Percentiles rank a stretch among this genome's conserved stretches.
phyloP scores from a whole-genome alignment of 1,140 invertebrate genomes.

The Camponotus floridanus region DNA sequence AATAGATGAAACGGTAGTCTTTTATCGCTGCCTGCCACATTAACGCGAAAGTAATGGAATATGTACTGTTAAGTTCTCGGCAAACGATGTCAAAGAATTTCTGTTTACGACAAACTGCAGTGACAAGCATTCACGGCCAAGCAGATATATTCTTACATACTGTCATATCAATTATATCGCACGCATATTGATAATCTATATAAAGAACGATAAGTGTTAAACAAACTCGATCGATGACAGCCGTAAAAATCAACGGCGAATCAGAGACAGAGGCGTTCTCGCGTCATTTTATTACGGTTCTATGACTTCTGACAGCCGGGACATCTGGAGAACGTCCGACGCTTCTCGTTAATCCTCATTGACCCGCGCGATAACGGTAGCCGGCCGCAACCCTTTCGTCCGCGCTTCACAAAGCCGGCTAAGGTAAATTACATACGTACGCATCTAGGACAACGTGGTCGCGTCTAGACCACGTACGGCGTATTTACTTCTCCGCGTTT shows the following conservation, averaged over 20 bases:
- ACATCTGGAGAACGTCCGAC: slow-evolving; percentile 49
- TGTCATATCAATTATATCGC: background rate
- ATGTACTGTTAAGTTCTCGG: slow-evolving; percentile 39
- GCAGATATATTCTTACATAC: background rate
- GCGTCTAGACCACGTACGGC: background rate
- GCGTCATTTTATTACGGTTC: slow-evolving; percentile 21
- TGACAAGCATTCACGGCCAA: slow-evolving; percentile 28
- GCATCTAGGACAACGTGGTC: slow-evolving; percentile 31
- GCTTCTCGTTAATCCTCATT: slow-evolving; percentile 50
- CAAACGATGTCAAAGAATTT: slow-evolving; percentile 40
- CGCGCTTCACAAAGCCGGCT: slow-evolving; percentile 31
- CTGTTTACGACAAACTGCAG: slow-evolving; percentile 37
- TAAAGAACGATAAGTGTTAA: slow-evolving; percentile 30
- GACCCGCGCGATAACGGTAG: slow-evolving; percentile 49
- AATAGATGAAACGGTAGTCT: slow-evolving; percentile 21
- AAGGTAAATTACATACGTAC: slow-evolving; percentile 17
- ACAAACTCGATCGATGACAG: slow-evolving; percentile 1
- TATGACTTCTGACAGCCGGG: slow-evolving; percentile 32
- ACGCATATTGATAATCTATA: background rate
- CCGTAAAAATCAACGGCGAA: slow-evolving; percentile 29
- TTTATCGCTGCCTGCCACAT: slow-evolving; percentile 8
- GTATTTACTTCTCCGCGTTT: background rate
- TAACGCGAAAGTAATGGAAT: slow-evolving; percentile 55
- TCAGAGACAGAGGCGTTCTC: slow-evolving; percentile 5
- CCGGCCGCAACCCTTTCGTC: slow-evolving; percentile 51